Evolutionary conservation across 2,113 vertebrate species (phyloP).

Genomic region (Euleptes europaea): DNA sequence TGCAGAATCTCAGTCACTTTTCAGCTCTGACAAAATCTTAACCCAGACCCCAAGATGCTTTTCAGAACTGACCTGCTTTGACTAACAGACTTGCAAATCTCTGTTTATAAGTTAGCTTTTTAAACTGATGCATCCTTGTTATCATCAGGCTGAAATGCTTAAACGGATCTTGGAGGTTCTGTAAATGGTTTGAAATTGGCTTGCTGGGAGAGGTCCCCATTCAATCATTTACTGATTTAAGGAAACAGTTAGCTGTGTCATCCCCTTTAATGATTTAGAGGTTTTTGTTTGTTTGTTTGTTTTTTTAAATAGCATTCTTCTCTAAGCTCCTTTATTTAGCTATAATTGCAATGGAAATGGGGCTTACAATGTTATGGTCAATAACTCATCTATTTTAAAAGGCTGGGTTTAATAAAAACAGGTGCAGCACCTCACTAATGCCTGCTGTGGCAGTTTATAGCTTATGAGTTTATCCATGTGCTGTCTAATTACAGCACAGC

Average conservation of each 20-base stretch:
- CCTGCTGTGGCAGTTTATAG: constrained; percentile 6
- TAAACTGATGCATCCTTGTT: not conserved
- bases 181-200: not conserved
- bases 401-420: not conserved
- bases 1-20: not conserved
- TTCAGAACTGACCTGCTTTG: not conserved
- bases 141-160: not conserved
- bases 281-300: not conserved
- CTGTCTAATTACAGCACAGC: constrained; percentile 28
- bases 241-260: not conserved
- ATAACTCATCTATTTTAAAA: constrained; percentile 38
- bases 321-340: constrained; percentile 21
- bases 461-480: constrained; percentile 14
- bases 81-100: not conserved
- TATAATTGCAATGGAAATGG: constrained; percentile 8
- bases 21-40: not conserved
- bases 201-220: not conserved
- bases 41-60: too few species aligned
- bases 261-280: not conserved
- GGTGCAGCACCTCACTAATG: not conserved
- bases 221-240: not conserved
- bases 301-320: not conserved
- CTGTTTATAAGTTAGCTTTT: not conserved
- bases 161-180: not conserved
- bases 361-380: constrained; percentile 23